These are phyloP conservation scores for Scaptomyza parva DNA, from an alignment of 2,888 invertebrate species.

Conservation along the genomic window DNA sequence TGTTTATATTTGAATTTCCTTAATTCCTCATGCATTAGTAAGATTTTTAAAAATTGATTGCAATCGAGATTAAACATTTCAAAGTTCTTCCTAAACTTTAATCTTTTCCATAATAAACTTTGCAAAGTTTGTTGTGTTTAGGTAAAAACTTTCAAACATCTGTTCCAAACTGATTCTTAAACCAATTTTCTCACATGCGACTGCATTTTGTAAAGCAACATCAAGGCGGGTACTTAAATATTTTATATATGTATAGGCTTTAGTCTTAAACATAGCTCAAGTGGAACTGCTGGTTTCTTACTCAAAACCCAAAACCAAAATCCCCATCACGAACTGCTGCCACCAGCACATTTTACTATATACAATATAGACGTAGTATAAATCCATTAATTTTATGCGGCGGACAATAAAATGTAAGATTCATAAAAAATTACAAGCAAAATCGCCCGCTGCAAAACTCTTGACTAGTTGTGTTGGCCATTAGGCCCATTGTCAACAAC, in stretches of 20 bases:
- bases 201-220: conserved; percentile 4
- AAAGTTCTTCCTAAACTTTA: too few relatives aligned
- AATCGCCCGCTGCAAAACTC: conserved; percentile 51
- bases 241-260: conserved; percentile 1
- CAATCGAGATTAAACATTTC: background rate
- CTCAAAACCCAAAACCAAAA: conserved; percentile 32
- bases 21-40: conserved; percentile 31
- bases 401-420: conserved; percentile 82
- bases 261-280: conserved; percentile 44
- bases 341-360: conserved; percentile 66
- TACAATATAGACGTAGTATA: conserved; percentile 57
- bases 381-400: conserved; percentile 84
- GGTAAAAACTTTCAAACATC: conserved; percentile 8
- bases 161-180: conserved; percentile 3
- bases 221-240: conserved; percentile 24
- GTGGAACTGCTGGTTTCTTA: conserved; percentile 71
- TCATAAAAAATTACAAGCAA: conserved; percentile 64
- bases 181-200: conserved; percentile 10
- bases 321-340: conserved; percentile 47
- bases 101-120: too few relatives aligned
- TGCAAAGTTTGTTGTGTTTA: background rate
- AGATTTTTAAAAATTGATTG: background rate
- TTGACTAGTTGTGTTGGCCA: conserved; percentile 16
- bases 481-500: conserved; percentile 27
- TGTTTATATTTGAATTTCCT: conserved; percentile 18